These are phyloP conservation scores for Oxycera nigricornis DNA, from an alignment of 2,888 invertebrate genomes.

Conservation along the genomic window DNA sequence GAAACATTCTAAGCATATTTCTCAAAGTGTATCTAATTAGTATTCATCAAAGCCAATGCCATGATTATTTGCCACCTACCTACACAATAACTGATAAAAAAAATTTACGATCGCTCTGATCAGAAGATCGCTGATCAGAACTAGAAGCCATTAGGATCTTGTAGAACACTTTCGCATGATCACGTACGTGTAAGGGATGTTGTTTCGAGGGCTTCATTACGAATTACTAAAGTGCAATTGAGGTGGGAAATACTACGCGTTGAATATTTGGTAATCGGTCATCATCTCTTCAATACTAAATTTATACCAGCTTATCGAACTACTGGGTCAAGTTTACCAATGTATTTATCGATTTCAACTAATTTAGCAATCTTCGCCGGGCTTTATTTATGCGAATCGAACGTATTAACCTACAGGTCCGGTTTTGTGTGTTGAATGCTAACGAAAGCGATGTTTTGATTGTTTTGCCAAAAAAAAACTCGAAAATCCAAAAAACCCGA, in stretches of 20 bases:
- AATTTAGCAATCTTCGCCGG: conserved; percentile 13
- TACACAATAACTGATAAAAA: conserved; percentile 28
- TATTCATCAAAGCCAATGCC: not conserved
- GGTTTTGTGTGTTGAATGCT: conserved; percentile 39
- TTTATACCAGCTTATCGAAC: not conserved
- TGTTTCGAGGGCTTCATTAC: too few relatives aligned
- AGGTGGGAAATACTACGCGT: too few relatives aligned
- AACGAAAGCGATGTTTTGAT: conserved; percentile 25
- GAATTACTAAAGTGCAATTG: too few relatives aligned
- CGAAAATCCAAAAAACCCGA: not conserved
- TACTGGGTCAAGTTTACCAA: conserved; percentile 35
- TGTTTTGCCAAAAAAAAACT: conserved; percentile 20
- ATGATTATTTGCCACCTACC: conserved; percentile 13
- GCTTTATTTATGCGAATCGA: conserved; percentile 30
- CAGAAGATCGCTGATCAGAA: too few relatives aligned
- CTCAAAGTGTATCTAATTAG: conserved; percentile 8
- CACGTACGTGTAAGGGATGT: too few relatives aligned
- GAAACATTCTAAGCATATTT: too few relatives aligned
- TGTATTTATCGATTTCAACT: not conserved
- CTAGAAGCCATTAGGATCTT: too few relatives aligned
- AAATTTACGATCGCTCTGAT: too few relatives aligned
- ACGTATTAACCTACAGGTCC: conserved; percentile 40
- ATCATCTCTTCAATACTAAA: too few relatives aligned
- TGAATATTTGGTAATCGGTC: too few relatives aligned
- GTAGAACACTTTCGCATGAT: too few relatives aligned